Base-by-base conservation (phyloP, 1,140 invertebrate species). In the Zaprionus ornatus region DNA sequence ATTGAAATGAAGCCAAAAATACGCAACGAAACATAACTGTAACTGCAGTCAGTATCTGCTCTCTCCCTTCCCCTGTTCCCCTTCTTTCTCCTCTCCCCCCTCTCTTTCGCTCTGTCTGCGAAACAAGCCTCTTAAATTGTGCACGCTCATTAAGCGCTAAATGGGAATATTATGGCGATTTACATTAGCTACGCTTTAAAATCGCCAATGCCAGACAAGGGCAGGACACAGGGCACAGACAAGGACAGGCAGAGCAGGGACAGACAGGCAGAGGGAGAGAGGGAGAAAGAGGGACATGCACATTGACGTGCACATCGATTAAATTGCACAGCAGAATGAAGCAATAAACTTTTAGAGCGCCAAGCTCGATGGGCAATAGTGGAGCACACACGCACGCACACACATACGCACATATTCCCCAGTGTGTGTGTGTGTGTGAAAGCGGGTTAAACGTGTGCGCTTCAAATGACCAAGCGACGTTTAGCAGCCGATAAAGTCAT, bases 401-500 rank as follows among this genome's bases (percentile, higher is more conserved):
- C 32, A 61, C 42, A 68, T n/a, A 29, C n/a, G 4, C 15, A 12
- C 42, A 48, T 61, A 29, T 67, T 70, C 37, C 5, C n/a, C 2
- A 64, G 15, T 74, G 61, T 70, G 72, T 69, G 61, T 87, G 82
- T 88, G 73, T 83, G 84, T 77, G 79, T 77, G 56, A 74, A 80
- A 90, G 75, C 87, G 85, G 85, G 85, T 88, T 88, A 88, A 88
- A 90, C 81, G 85, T 88, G 85, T 90, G 85, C 82, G 80, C 85
- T 78, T 88, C 85, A 88, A 88, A 88, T 90, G 85, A 77, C 85
- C 85, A 77, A 90, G 81, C 85, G 85, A 88, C 85, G 86, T 88
- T 88, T 88, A 90, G 85, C 85, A 88, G 85, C 78, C 85, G 85
- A 88, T 88, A 88, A 88, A 88, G 85, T 88, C 85, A 88, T 88